Base-by-base conservation (phyloP, 23 tunicate species). In the Ascidia mentula region DNA sequence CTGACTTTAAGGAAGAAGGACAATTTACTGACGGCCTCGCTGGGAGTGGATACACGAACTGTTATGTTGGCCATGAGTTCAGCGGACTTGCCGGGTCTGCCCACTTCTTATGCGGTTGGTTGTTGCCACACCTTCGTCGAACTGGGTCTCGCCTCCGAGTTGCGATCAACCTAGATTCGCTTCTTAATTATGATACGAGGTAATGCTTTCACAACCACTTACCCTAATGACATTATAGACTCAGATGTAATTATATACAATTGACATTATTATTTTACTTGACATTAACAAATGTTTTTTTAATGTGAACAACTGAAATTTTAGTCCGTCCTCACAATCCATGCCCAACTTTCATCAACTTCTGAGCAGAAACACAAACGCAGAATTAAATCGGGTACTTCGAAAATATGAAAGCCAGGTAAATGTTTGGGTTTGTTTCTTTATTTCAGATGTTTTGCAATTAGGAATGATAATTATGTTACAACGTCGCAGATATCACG, bases 1-100 rank as follows among this genome's bases (percentile, higher is more conserved):
- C 91, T 12, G 97, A 92, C 73, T 92, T 92, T 46, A 74, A 85
- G 46, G 91, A 92, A 45, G 72, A 87, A 74, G 97, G 97, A 33
- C 74, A 75, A 34, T 92, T 60, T 80, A 61, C 73, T 40, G 92
- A 83, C n/a, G 86, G 82, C 18, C 60, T 86, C 18, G 53, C 77
- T 9, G 69, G 69, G n/a, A 82, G 74, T 22, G 82, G 81, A 15
- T 86, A 86, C 80, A 86, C 90, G 9, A 86, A 86, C 80, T 86
- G 90, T 39, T 38, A 78, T 53, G 31, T 79, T 35, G 77, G 80
- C 6, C 87, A 88, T 32, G 60, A 80, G 37, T 88, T 73, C 35
- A 72, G 28, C 30, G 90, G 90, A 38, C 69, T 78, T 5, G 82
- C 75, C 34, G 98, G 98, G 1, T 60, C 89, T 18, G 69, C 98